Evolutionary conservation across 2,888 invertebrate genomes (phyloP).

Genomic region (Magallana nippona): DNA sequence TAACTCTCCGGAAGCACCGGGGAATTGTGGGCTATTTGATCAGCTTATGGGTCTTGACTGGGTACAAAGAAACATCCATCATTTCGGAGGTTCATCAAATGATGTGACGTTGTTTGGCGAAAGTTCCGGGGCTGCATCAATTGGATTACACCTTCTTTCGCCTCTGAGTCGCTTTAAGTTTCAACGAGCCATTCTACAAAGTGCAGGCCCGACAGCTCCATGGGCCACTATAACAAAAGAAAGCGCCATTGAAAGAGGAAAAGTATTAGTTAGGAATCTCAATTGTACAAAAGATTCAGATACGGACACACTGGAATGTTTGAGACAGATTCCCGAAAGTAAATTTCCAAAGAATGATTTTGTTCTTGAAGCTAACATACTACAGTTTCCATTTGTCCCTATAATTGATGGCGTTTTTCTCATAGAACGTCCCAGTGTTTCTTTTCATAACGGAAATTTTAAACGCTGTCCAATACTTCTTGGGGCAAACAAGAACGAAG

Average conservation of each 20-base stretch:
- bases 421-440: conserved; percentile 87
- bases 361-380: conserved; percentile 82
- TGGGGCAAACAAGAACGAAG: conserved; percentile 96
- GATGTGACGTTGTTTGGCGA: conserved; percentile 97
- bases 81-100: conserved; percentile 87
- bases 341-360: conserved; percentile 66
- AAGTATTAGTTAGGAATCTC: conserved; percentile 90
- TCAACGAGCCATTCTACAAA: conserved; percentile 93
- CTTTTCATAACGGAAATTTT: conserved; percentile 89
- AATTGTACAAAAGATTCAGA: conserved; percentile 85
- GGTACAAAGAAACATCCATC: conserved; percentile 77
- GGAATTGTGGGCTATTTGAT: conserved; percentile 97
- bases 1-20: conserved; percentile 86
- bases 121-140: conserved; percentile 96
- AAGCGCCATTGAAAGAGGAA: conserved; percentile 88
- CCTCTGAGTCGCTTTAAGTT: conserved; percentile 90
- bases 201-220: conserved; percentile 93
- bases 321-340: conserved; percentile 81
- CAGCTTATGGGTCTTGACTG: conserved; percentile 91
- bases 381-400: conserved; percentile 94
- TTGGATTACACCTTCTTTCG: conserved; percentile 88
- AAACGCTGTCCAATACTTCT: conserved; percentile 94
- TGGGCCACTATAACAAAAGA: conserved; percentile 94
- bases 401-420: conserved; percentile 95
- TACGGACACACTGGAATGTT: conserved; percentile 88